Conservation (phyloP, 1,140 invertebrate species). For the Littorina saxatilis region DNA sequence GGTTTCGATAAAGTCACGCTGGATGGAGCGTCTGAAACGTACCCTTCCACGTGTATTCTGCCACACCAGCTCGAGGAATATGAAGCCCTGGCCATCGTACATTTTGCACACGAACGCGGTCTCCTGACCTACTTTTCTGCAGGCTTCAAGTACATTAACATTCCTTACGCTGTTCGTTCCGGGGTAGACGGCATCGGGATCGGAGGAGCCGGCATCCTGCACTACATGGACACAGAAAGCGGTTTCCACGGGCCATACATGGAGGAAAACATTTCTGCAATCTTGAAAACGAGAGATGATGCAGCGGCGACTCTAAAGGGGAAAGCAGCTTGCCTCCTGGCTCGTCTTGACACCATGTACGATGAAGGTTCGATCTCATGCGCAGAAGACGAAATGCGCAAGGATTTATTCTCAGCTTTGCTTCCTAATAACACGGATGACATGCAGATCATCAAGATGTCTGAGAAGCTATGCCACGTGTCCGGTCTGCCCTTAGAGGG, state of each 20-base stretch:
- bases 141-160: conserved; percentile 56
- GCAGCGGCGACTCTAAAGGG: conserved; percentile 49
- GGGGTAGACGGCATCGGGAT: conserved; percentile 59
- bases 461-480: conserved; percentile 21
- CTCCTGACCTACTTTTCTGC: conserved; percentile 58
- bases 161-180: conserved; percentile 53
- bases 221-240: conserved; percentile 51
- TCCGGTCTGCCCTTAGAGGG: conserved; percentile 32
- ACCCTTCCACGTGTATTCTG: conserved; percentile 57
- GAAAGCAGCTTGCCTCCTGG: conserved; percentile 48
- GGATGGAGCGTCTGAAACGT: conserved; percentile 53
- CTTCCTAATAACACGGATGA: conserved; percentile 30
- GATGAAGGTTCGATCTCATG: conserved; percentile 54
- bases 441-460: conserved; percentile 19
- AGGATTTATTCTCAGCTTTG: conserved; percentile 46
- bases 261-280: conserved; percentile 55
- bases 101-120: conserved; percentile 52
- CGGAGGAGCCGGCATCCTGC: conserved; percentile 52
- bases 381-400: conserved; percentile 34
- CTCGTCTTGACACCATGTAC: conserved; percentile 56
- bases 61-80: conserved; percentile 55
- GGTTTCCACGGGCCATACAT: conserved; percentile 57
- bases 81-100: conserved; percentile 55
- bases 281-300: conserved; percentile 47
- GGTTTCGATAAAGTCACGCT: conserved; percentile 58